phyloP scores from a whole-genome alignment of 2,113 vertebrate genomes.

The Todiramphus saurophagus region DNA sequence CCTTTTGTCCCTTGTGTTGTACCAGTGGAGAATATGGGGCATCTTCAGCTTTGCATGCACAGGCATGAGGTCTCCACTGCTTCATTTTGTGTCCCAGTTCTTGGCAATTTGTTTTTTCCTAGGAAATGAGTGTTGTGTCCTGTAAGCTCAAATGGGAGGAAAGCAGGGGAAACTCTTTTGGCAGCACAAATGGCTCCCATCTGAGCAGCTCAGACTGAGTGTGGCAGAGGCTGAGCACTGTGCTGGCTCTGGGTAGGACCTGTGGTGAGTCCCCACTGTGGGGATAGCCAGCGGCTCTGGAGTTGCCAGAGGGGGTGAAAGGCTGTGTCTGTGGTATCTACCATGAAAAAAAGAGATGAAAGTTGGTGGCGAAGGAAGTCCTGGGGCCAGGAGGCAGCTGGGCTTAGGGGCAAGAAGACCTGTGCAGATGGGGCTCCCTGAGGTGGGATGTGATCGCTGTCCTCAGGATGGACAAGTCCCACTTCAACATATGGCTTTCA shows the following conservation, averaged over 20 bases:
- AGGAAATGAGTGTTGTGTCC: not conserved
- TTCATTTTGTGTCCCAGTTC: not conserved
- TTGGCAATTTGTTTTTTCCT: not conserved
- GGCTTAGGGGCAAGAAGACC: not conserved
- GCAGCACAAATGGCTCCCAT: not conserved
- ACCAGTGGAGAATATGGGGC: accelerated
- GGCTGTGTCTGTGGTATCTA: not conserved
- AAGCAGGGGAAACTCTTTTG: not conserved
- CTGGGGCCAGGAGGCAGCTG: not conserved
- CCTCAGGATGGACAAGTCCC: too few relatives aligned
- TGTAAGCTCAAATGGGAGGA: not conserved
- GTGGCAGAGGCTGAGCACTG: not conserved
- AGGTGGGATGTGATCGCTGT: not conserved
- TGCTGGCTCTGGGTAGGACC: not conserved
- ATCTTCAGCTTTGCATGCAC: not conserved
- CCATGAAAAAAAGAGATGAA: not conserved
- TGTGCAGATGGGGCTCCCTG: not conserved
- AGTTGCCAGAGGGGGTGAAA: not conserved
- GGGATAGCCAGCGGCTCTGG: not conserved
- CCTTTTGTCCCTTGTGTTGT: not conserved
- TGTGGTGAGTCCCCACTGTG: accelerated
- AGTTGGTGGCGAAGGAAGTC: accelerated
- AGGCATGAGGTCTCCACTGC: not conserved
- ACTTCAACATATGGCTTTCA: not conserved
- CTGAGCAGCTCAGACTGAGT: not conserved